Conservation (phyloP, 2,888 invertebrate genomes). For the Thysanoteuthis rhombus region DNA sequence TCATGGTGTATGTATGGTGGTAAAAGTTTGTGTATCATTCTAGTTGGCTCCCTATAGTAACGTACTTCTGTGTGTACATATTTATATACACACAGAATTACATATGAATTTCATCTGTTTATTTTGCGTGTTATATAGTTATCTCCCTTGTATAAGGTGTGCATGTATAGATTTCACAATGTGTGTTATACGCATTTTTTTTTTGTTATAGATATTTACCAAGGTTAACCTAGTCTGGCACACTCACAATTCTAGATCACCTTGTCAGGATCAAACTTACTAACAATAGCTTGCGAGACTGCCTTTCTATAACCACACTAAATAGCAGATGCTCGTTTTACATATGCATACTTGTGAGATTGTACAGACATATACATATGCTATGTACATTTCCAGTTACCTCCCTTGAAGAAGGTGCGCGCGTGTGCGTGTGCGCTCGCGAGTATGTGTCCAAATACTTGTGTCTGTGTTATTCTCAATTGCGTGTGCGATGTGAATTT, state of each 20-base stretch:
- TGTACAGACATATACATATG: too few relatives aligned
- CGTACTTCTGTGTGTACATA: neutral
- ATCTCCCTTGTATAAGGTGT: neutral
- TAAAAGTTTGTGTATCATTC: neutral
- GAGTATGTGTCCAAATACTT: neutral
- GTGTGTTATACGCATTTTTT: too few relatives aligned
- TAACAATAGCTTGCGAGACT: too few relatives aligned
- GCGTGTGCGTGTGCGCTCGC: neutral
- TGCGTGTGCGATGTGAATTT: neutral
- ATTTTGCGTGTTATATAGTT: neutral
- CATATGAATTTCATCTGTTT: neutral
- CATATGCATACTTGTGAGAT: too few relatives aligned
- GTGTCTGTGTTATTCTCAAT: neutral
- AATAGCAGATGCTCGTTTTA: too few relatives aligned
- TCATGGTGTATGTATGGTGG: too few relatives aligned
- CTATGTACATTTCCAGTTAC: neutral
- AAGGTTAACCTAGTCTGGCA: too few relatives aligned
- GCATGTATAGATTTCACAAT: too few relatives aligned
- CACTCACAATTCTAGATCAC: too few relatives aligned
- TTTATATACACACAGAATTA: neutral
- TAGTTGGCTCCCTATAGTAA: neutral
- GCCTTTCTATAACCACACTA: too few relatives aligned
- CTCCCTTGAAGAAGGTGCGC: neutral
- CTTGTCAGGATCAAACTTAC: too few relatives aligned
- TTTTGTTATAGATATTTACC: too few relatives aligned